These are phyloP conservation scores for Acanthosoma haemorrhoidale DNA, from an alignment of 2,888 invertebrate genomes.

Conservation along the genomic window DNA sequence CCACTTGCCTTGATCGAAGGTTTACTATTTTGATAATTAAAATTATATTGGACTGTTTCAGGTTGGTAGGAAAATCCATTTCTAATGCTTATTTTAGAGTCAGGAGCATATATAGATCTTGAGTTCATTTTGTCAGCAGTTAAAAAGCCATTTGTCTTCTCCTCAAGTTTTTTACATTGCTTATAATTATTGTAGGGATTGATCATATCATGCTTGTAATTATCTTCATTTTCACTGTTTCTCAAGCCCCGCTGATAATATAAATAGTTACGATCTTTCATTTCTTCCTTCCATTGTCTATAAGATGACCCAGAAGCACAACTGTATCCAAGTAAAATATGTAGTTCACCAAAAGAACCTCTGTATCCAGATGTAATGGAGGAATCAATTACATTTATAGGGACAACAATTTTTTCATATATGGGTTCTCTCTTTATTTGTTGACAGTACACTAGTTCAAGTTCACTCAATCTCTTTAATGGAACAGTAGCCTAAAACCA, in stretches of 20 bases:
- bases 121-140: not conserved
- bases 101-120: not conserved
- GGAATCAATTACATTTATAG: not conserved
- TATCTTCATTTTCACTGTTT: not conserved
- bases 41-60: not conserved
- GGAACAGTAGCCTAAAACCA: constrained; percentile 13
- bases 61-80: not conserved
- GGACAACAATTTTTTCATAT: constrained; percentile 15
- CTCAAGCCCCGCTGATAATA: not conserved
- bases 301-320: constrained; percentile 15
- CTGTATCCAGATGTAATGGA: constrained; percentile 16
- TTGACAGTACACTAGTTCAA: constrained; percentile 13
- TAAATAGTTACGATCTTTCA: not conserved
- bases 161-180: not conserved
- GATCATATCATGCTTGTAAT: not conserved
- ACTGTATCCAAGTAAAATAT: constrained; percentile 5
- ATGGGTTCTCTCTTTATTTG: constrained; percentile 11
- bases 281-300: constrained; percentile 5
- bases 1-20: too few species aligned
- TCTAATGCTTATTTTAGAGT: not conserved
- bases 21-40: not conserved
- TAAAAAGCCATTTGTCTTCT: not conserved
- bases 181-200: not conserved
- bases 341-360: constrained; percentile 19
- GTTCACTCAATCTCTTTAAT: not conserved